Evolutionary conservation across 2,888 invertebrate genomes (phyloP), one percentile per base, ranked within the genome.

Genomic region (Anarsia innoxiella): DNA sequence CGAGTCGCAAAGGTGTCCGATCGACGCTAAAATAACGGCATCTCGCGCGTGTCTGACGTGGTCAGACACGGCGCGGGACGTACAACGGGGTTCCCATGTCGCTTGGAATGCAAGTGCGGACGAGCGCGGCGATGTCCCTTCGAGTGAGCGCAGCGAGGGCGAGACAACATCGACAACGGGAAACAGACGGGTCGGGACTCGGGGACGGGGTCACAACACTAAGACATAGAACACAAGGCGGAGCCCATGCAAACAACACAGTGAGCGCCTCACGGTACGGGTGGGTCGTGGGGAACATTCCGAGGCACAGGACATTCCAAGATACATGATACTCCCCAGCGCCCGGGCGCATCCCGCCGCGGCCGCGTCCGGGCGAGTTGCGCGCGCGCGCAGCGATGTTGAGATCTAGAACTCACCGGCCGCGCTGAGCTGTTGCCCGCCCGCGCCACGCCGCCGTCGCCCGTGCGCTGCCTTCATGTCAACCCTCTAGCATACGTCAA

Each of bases 261-360:
- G 59, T 64, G 75, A 75, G 74, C 76, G 71, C 67, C 66, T 66
- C 54, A 66, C 72, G 71, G 73, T 68, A 78, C 72, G 63, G 66
- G 68, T 74, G 75, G 75, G 68, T 75, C 74, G 78, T 84, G 84
- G 84, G 83, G 83, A 84, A 85, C 86, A 86, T 86, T 86, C 86
- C 86, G 86, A 86, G 86, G 86, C 85, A 86, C 86, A 84, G 80
- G 85, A 85, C 86, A 86, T 86, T 86, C 86, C 86, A 86, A 86
- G 86, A 86, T 86, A 86, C 85, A 86, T 83, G 85, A 84, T 82
- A 75, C 79, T 86, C 85, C 86, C 85, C 79, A 73, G 26, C 33
- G 15, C 69, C 70, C 72, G 77, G 78, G 79, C 71, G 76, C 61
- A 62, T 71, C 59, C 49, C 52, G 53, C 50, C 56, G 42, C 39